phyloP scores from a whole-genome alignment of 92 coral and sea anemone species.

The Meandrina meandrites region DNA sequence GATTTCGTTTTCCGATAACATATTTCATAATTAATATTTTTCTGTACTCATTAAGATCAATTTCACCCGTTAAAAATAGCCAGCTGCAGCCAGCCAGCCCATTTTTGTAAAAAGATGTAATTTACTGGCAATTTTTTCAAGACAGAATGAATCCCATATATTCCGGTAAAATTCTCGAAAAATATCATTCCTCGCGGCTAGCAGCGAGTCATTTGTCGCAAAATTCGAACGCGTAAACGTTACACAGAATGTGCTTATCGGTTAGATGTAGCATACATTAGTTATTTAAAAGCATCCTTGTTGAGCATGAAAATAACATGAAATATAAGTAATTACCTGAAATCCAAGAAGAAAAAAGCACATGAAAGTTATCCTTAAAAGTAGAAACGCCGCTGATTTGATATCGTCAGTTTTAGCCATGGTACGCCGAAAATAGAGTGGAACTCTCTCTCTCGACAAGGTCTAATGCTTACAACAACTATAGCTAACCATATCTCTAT shows the following conservation, averaged over 20 bases:
- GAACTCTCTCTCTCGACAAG: neutral
- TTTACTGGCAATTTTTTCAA: no score
- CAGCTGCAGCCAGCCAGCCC: neutral
- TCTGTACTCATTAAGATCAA: neutral
- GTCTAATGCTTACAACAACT: neutral
- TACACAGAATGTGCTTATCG: no score
- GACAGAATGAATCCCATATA: neutral
- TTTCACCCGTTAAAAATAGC: neutral
- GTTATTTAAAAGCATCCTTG: no score
- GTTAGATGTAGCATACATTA: neutral
- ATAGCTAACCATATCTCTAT: neutral
- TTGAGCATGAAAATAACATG: neutral
- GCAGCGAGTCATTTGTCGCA: no score
- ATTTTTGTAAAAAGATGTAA: no score
- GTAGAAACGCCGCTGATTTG: neutral
- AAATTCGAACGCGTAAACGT: no score
- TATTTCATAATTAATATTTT: neutral
- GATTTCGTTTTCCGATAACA: neutral
- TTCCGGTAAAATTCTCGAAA: no score
- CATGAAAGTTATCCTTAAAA: neutral
- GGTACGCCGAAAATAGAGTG: neutral
- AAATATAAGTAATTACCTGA: conserved; percentile 12
- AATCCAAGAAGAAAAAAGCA: neutral
- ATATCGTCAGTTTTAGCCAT: neutral
- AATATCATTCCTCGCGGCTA: no score